Evolutionary conservation across 2,797 vertebrate genomes (phyloP).

Genomic region (Leptoclinus maculatus): DNA sequence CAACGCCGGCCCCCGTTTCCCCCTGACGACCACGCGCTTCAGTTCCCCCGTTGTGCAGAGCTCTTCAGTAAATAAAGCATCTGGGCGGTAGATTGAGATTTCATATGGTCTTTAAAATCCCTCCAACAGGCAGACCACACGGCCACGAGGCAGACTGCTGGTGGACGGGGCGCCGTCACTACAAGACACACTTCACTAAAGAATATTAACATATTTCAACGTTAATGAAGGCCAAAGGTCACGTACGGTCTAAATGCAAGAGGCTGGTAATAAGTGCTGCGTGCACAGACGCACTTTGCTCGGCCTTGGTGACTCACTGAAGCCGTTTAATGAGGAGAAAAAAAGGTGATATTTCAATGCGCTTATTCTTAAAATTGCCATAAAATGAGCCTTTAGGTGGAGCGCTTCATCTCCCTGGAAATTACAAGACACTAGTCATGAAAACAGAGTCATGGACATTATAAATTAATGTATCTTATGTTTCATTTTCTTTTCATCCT

Average conservation of each 20-base stretch:
- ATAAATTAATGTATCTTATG: neutral
- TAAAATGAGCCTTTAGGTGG: neutral
- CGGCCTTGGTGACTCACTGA: conserved; percentile 10
- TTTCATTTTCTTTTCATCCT: neutral
- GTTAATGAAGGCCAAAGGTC: conserved; percentile 7
- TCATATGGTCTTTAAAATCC: conserved; percentile 65
- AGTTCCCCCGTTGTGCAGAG: conserved; percentile 49
- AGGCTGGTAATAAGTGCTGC: neutral
- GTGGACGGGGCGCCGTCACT: neutral
- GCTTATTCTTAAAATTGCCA: neutral
- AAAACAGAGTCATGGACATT: neutral
- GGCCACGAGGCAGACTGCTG: no score
- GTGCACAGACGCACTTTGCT: neutral
- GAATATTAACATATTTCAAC: neutral
- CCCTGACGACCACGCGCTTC: conserved; percentile 43
- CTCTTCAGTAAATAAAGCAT: conserved; percentile 70
- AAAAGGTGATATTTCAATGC: neutral
- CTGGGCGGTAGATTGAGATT: conserved; percentile 52
- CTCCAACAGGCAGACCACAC: conserved; percentile 8
- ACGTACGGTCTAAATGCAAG: neutral
- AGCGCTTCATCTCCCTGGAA: neutral
- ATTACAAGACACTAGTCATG: neutral
- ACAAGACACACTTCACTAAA: neutral
- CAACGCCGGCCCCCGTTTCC: conserved; percentile 58
- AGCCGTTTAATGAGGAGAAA: neutral